Evolutionary conservation across 2,797 vertebrate species (phyloP), one percentile per base, ranked within the genome.

Genomic region (Dryobates pubescens): DNA sequence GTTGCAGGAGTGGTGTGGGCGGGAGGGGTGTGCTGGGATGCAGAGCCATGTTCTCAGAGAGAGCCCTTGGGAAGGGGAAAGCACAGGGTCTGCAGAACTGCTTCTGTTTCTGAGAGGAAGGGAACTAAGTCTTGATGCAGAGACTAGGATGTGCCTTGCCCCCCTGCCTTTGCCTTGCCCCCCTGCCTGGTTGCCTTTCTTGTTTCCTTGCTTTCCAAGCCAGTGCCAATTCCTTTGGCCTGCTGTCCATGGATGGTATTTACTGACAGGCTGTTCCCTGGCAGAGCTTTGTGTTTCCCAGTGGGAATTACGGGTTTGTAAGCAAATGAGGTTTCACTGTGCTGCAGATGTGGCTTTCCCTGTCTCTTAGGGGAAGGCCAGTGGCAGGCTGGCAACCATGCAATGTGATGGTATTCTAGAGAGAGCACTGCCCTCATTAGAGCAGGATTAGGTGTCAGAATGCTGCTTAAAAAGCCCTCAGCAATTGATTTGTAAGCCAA

Each of bases 251-350:
- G 79, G 95, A 81, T 95, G 93, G 94, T 96, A 61, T 96, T 95
- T 95, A 96, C 95, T 91, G 96, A 89, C 93, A 97, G 96, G 95
- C 94, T 95, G 81, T 95, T 97, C 89, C 94, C 96, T 96, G 96
- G 92, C 96, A 96, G 92, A 27, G 17, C 91, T 97, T 80, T 97
- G 65, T 91, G 67, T 96, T 97, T 97, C 92, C 96, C 96, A 74
- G 89, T 97, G 96, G 95, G 95, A 97, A 96, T 97, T 96, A 94
- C 0, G 78, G 94, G 93, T 95, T 96, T 96, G 77, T 96, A 96
- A 96, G 94, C 96, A 97, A 96, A 97, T 97, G 90, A 95, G 96
- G 93, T 97, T 96, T 97, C 93, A 96, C 93, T 96, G 89, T 96
- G 94, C 92, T 96, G 95, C 95, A 97, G 96, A 97, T 97, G 96